A percentile compares a stretch with the other conserved stretches of the same genome.
phyloP scores from a whole-genome alignment of 2,797 vertebrate genomes.

The Adelosebastes latens region DNA sequence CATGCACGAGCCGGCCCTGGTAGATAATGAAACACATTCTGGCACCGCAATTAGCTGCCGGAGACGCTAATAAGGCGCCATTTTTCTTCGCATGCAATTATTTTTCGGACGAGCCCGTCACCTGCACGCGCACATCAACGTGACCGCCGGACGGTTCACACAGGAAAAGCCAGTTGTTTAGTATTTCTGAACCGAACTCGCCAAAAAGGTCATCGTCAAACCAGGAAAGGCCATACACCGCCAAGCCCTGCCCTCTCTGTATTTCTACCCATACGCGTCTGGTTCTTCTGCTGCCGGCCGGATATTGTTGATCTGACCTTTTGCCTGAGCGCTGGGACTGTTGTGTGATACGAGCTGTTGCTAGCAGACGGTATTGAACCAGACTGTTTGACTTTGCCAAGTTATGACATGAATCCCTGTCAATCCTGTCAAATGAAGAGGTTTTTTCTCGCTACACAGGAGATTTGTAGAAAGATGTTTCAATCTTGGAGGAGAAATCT shows the following conservation, averaged over 20 bases:
- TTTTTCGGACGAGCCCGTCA: conserved; percentile 22
- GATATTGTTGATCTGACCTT: conserved; percentile 76
- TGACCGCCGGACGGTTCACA: neutral
- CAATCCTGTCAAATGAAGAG: conserved; percentile 8
- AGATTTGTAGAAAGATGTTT: conserved; percentile 10
- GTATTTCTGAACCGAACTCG: conserved; percentile 46
- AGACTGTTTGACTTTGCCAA: neutral
- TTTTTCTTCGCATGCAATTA: conserved; percentile 49
- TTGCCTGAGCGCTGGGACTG: conserved; percentile 45
- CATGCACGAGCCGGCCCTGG: neutral
- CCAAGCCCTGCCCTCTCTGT: neutral
- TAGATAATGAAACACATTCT: conserved; percentile 55
- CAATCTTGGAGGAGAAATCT: neutral
- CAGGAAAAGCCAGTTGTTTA: conserved; percentile 33
- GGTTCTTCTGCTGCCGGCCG: conserved; percentile 34
- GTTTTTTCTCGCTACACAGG: neutral
- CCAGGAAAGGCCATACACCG: conserved; percentile 62
- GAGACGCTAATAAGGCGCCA: conserved; percentile 35
- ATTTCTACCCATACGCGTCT: conserved; percentile 40
- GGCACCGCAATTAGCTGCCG: conserved; percentile 40
- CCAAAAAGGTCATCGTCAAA: conserved; percentile 76
- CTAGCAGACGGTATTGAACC: conserved; percentile 30
- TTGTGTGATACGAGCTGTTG: conserved; percentile 11
- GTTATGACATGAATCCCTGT: neutral
- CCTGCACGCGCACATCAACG: conserved; percentile 36